phyloP scores from a whole-genome alignment of 1,140 invertebrate genomes.

The Schlechtendalia chinensis region DNA sequence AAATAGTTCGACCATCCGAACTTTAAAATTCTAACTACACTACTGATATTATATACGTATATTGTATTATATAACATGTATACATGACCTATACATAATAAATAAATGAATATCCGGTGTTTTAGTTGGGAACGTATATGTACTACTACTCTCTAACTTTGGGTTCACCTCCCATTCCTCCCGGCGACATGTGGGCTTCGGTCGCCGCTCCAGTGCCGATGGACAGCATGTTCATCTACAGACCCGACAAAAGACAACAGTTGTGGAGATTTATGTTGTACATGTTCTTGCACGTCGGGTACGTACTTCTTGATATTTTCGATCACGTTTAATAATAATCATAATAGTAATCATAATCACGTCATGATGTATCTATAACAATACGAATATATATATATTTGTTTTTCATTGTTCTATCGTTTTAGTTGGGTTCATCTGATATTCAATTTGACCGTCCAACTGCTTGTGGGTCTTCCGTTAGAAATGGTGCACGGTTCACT shows the following conservation, averaged over 20 bases:
- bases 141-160: slow-evolving; percentile 64
- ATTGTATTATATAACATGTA: too few species aligned
- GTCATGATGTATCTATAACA: too few species aligned
- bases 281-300: slow-evolving; percentile 93
- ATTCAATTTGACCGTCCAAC: slow-evolving; percentile 91
- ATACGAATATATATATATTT: slow-evolving; percentile 29
- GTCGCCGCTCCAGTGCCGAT: slow-evolving; percentile 78
- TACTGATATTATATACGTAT: background rate
- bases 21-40: background rate
- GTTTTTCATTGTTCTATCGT: too few species aligned
- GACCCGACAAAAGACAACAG: slow-evolving; percentile 85
- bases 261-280: slow-evolving; percentile 93
- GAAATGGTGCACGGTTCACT: slow-evolving; percentile 96
- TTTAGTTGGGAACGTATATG: slow-evolving; percentile 86
- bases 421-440: slow-evolving; percentile 88
- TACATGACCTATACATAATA: too few species aligned
- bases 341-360: too few species aligned
- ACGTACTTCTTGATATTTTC: slow-evolving; percentile 56
- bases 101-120: slow-evolving; percentile 52
- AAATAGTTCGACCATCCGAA: background rate
- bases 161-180: slow-evolving; percentile 61
- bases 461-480: slow-evolving; percentile 84
- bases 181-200: slow-evolving; percentile 77
- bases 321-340: background rate
- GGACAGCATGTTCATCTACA: slow-evolving; percentile 90